phyloP scores from a whole-genome alignment of 2,797 vertebrate species.

The Artibeus jamaicensis region DNA sequence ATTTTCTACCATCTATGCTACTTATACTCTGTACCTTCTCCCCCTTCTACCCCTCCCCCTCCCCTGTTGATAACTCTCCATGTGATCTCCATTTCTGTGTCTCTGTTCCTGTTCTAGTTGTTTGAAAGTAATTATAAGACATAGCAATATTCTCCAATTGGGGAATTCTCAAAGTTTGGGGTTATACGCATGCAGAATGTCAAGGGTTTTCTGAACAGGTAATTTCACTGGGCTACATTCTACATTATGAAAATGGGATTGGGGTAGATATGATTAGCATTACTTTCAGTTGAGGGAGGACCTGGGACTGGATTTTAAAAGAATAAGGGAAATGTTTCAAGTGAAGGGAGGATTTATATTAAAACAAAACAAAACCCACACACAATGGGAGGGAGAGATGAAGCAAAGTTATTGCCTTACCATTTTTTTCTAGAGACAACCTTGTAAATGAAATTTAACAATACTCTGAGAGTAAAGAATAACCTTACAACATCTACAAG shows the following conservation, averaged over 20 bases:
- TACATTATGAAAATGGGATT: neutral
- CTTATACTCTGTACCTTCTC: too few species aligned
- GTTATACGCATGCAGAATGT: neutral
- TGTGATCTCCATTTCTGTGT: too few species aligned
- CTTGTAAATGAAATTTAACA: neutral
- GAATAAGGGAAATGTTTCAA: neutral
- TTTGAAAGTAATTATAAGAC: neutral
- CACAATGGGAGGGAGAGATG: neutral
- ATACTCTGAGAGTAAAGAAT: neutral
- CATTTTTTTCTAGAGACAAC: neutral
- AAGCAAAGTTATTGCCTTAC: neutral
- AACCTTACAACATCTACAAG: neutral
- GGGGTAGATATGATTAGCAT: neutral
- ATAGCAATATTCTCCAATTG: neutral
- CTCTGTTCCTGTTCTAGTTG: too few species aligned
- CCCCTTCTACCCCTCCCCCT: too few species aligned
- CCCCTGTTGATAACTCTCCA: too few species aligned
- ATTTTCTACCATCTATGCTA: too few species aligned
- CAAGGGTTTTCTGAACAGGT: neutral
- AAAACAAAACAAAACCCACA: neutral
- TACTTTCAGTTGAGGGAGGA: neutral
- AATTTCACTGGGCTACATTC: neutral
- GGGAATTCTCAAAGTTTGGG: neutral
- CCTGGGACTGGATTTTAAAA: neutral
- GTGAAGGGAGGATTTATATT: neutral